Evolutionary conservation across 2,797 vertebrate species (phyloP), one percentile per base, ranked within the genome.

Genomic region (Aplochiton taeniatus): DNA sequence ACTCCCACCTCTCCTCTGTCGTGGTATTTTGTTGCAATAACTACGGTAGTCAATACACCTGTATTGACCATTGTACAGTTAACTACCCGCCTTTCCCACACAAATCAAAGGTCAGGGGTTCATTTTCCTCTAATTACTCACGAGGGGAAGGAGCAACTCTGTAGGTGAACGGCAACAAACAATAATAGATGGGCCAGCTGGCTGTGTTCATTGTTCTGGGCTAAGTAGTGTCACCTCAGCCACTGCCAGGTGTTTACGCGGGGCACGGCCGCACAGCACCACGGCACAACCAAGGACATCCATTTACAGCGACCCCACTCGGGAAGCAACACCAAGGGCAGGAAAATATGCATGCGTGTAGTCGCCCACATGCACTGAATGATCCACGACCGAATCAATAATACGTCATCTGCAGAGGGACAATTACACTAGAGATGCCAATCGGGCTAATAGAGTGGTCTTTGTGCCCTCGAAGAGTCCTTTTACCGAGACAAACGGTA

Each of bases 21-120:
- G 51, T 67, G 69, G 67, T 84, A 77, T 81, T 88, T 87, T 87
- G 80, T 65, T 76, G 77, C 77, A 86, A 90, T 88, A 87, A 87
- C 80, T 77, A 58, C 47, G 60, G 65, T 58, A 76, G 88, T 90
- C 88, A 81, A 91, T 86, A 87, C 68, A 56, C 76, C 64, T 77
- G 74, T 77, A 84, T 84, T 71, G 84, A 85, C 78, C 73, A 73
- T 87, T 84, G 83, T 87, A 74, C 81, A 78, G 77, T 84, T 88
- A 85, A 79, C 69, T 72, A 62, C 67, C 86, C 80, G 82, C 83
- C 85, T 88, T 71, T 84, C 80, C 87, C 78, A 86, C 90, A 87
- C 73, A 80, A 83, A 88, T 87, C 83, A 86, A 90, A 91, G 91
- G 92, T 94, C 91, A 93, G 92, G 90, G 84, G 87, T 88, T 89